Conservation (phyloP, 53 echinoderm and acorn worm genomes). For the Antedon mediterranea region DNA sequence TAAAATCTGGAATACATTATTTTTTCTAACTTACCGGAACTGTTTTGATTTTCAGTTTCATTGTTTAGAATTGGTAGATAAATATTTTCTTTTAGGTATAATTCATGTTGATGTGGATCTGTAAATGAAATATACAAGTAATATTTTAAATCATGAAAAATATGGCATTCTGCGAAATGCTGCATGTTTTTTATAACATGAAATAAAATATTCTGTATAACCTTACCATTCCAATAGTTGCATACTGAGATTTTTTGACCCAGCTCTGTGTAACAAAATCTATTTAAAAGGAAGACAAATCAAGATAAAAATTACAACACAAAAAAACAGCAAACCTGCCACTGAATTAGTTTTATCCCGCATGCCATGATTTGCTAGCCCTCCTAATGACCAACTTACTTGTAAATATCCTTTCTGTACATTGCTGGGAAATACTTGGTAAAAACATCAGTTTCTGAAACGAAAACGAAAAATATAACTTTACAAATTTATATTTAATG, state of each 20-base stretch:
- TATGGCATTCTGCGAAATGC: background rate
- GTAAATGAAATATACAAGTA: background rate
- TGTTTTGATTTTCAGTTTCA: conserved; percentile 17
- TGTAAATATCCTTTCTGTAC: conserved; percentile 45
- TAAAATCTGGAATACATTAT: background rate
- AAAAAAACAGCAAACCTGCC: no score
- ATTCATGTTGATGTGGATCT: conserved; percentile 32
- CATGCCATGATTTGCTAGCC: no score
- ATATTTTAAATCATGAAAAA: background rate
- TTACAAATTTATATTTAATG: background rate
- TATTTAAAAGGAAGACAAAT: conserved; percentile 5
- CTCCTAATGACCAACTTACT: conserved; percentile 16
- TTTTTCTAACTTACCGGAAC: conserved; percentile 7
- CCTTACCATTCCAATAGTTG: conserved; percentile 50
- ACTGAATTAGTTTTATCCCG: no score
- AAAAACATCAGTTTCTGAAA: conserved; percentile 15
- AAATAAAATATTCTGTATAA: background rate
- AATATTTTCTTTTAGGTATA: conserved; percentile 23
- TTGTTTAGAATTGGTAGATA: conserved; percentile 38
- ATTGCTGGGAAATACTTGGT: conserved; percentile 20
- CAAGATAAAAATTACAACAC: background rate
- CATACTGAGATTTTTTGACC: conserved; percentile 29
- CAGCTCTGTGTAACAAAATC: conserved; percentile 18
- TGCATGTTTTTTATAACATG: no score
- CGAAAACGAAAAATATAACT: background rate